phyloP scores from a whole-genome alignment of 2,113 vertebrate species.

The Dromas ardeola region DNA sequence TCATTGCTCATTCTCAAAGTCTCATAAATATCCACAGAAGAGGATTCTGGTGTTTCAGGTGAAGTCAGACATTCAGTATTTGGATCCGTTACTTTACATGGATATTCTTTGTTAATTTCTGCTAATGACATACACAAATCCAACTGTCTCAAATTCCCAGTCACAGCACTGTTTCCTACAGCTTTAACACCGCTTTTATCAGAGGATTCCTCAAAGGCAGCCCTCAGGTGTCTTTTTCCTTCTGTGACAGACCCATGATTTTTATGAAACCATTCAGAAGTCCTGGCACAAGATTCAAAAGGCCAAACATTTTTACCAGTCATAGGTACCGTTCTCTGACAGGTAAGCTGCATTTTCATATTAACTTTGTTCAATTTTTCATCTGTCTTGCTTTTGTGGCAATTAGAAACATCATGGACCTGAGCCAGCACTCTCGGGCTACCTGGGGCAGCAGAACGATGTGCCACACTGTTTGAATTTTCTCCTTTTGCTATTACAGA shows the following conservation, averaged over 20 bases:
- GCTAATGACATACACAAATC: neutral
- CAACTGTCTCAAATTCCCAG: neutral
- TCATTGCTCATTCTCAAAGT: neutral
- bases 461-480: neutral
- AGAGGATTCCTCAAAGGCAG: neutral
- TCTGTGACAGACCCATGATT: neutral
- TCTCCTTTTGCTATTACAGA: neutral
- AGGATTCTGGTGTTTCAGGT: neutral
- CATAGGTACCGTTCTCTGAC: constrained; percentile 74
- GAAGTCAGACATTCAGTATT: constrained; percentile 6
- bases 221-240: neutral
- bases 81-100: neutral
- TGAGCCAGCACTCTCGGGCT: neutral
- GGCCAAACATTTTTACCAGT: constrained; percentile 76
- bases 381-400: neutral
- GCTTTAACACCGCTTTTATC: neutral
- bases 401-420: neutral
- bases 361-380: neutral
- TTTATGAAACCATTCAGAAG: constrained; percentile 56
- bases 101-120: constrained; percentile 10
- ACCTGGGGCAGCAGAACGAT: neutral
- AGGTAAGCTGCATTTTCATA: constrained; percentile 30
- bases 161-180: neutral
- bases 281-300: constrained; percentile 77
- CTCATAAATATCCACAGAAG: neutral